A percentile compares a stretch with the other conserved stretches of the same genome.
phyloP scores from a whole-genome alignment of 2,113 vertebrate species.

The Lagopus muta region DNA sequence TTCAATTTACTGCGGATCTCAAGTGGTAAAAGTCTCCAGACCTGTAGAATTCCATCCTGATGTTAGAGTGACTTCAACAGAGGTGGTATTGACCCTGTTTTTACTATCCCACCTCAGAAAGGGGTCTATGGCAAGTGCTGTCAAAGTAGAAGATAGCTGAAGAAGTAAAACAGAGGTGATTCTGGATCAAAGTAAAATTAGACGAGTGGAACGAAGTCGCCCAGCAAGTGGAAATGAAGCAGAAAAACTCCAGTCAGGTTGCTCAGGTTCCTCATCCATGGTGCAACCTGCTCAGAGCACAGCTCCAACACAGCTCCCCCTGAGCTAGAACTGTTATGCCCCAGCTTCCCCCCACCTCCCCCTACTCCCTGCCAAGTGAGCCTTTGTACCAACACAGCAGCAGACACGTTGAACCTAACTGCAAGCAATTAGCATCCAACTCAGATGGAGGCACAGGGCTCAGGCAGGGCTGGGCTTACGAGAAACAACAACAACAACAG shows the following conservation, averaged over 20 bases:
- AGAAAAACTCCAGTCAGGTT: neutral
- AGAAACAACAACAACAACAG: neutral
- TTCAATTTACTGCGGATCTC: neutral
- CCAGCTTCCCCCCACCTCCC: neutral
- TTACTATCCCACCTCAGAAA: neutral
- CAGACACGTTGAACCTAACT: neutral
- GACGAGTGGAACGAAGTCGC: accelerated
- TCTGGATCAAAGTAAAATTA: neutral
- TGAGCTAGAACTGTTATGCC: neutral
- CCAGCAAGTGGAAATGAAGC: neutral
- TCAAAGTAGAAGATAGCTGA: accelerated
- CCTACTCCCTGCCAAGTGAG: neutral
- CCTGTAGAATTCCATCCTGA: neutral
- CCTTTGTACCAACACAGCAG: neutral
- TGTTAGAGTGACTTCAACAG: neutral
- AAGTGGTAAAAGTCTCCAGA: neutral
- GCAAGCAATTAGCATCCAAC: neutral
- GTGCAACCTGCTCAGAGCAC: neutral
- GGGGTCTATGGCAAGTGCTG: neutral
- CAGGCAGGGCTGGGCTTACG: neutral
- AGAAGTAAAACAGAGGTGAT: neutral
- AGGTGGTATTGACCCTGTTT: accelerated
- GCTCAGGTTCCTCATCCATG: accelerated
- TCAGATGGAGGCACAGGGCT: neutral
- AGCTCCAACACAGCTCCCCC: neutral